Evolutionary conservation across 2,888 invertebrate species (phyloP).

Genomic region (Rambutsinella grinnellia): DNA sequence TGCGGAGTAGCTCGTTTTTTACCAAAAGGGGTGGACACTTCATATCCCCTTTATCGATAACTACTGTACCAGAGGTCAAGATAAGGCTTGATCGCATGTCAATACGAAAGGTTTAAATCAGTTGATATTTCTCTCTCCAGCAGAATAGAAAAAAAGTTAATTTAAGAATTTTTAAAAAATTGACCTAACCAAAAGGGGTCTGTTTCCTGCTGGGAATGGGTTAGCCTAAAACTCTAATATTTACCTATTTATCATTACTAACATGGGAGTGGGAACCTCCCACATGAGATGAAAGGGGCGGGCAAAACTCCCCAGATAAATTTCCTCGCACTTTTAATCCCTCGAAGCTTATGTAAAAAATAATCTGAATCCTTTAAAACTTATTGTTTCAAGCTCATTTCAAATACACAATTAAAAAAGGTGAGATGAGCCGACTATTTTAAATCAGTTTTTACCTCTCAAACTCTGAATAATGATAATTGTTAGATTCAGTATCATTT

Average conservation of each 20-base stretch:
- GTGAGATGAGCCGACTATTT: too few species aligned
- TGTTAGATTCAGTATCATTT: too few species aligned
- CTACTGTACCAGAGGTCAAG: conserved; percentile 66
- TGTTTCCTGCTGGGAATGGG: conserved; percentile 66
- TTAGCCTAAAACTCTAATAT: conserved; percentile 65
- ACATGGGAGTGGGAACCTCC: conserved; percentile 60
- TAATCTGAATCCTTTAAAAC: too few species aligned
- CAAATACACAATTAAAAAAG: too few species aligned
- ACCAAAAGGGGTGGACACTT: conserved; percentile 66
- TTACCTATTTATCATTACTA: conserved; percentile 66
- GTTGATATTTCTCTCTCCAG: conserved; percentile 31
- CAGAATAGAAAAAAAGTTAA: too few species aligned
- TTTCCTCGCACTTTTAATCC: conserved; percentile 63
- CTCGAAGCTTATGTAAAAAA: too few species aligned
- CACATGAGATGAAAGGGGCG: conserved; percentile 58
- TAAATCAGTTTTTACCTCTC: too few species aligned
- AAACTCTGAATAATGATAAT: too few species aligned
- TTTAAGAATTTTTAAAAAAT: conserved; percentile 64
- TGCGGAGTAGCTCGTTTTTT: conserved; percentile 55
- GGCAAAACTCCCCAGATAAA: conserved; percentile 59
- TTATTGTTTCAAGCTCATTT: too few species aligned
- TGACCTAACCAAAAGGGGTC: conserved; percentile 66
- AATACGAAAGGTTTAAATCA: conserved; percentile 23
- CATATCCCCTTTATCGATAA: conserved; percentile 62
- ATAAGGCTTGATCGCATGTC: conserved; percentile 49